A percentile compares a stretch with the other conserved stretches of the same genome.
phyloP scores from a whole-genome alignment of 2,797 vertebrate genomes.

The Propithecus deckenii region DNA sequence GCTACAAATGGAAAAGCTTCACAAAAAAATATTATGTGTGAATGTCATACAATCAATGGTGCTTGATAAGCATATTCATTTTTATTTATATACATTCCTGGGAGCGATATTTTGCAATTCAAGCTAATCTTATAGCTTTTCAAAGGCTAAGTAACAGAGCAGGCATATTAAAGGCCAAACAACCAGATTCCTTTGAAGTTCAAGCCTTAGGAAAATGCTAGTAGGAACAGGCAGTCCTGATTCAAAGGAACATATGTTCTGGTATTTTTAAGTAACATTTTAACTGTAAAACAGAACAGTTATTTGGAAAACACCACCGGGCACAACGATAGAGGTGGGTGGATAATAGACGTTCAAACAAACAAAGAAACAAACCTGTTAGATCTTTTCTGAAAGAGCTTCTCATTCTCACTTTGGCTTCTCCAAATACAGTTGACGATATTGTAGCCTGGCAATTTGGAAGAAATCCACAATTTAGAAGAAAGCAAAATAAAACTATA shows the following conservation, averaged over 20 bases:
- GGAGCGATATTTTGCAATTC: not conserved
- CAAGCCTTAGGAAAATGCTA: conserved; percentile 43
- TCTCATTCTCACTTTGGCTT: not conserved
- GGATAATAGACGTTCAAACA: not conserved
- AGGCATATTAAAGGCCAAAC: not conserved
- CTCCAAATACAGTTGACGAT: not conserved
- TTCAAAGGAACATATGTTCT: conserved; percentile 41
- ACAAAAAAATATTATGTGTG: conserved; percentile 21
- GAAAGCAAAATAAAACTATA: not conserved
- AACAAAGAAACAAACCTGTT: not conserved
- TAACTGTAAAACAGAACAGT: conserved; percentile 37
- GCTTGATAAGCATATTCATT: not conserved
- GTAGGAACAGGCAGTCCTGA: not conserved
- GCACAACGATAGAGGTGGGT: not conserved
- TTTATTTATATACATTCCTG: not conserved
- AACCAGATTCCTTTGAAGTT: conserved; percentile 29
- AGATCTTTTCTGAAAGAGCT: not conserved
- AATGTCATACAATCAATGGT: not conserved
- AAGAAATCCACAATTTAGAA: not conserved
- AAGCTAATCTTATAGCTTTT: not conserved
- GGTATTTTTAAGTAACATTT: conserved; percentile 59
- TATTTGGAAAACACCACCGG: conserved; percentile 42
- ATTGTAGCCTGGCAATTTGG: not conserved
- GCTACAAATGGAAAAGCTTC: not conserved
- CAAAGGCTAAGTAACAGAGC: conserved; percentile 33